Evolutionary conservation across 2,797 vertebrate genomes (phyloP).

Genomic region (Chelon labrosus): DNA sequence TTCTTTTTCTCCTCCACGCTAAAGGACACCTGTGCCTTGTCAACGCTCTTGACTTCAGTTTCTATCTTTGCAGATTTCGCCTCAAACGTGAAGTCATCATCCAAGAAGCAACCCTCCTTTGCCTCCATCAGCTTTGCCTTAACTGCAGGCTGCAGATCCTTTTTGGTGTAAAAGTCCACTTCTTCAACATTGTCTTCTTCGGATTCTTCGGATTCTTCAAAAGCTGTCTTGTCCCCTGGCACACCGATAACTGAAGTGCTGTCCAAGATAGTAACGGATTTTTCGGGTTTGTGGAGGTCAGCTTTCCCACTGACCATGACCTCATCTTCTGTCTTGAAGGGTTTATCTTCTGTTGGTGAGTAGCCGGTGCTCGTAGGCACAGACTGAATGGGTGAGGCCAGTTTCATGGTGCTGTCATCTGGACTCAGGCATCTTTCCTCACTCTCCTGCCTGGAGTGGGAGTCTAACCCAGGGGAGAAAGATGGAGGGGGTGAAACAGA

Average conservation of each 20-base stretch:
- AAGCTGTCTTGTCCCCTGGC: constrained; percentile 65
- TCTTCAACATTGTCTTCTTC: constrained; percentile 77
- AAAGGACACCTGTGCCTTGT: constrained; percentile 62
- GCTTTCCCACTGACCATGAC: constrained; percentile 38
- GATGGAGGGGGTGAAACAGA: constrained; percentile 68
- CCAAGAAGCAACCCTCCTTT: constrained; percentile 93
- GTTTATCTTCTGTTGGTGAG: constrained; percentile 94
- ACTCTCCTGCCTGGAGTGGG: constrained; percentile 84
- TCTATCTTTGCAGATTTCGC: constrained; percentile 71
- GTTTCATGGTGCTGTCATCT: constrained; percentile 96
- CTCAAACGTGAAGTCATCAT: constrained; percentile 87
- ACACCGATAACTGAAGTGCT: constrained; percentile 65
- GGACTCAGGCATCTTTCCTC: constrained; percentile 95
- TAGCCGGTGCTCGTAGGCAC: constrained; percentile 94
- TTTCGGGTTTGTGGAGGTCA: constrained; percentile 68
- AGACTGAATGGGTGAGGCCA: constrained; percentile 94
- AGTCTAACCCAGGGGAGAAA: constrained; percentile 73
- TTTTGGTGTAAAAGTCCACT: constrained; percentile 73
- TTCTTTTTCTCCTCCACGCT: constrained; percentile 64
- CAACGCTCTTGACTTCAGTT: constrained; percentile 50
- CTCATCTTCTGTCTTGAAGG: constrained; percentile 78
- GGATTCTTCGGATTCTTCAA: constrained; percentile 82
- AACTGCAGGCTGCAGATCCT: constrained; percentile 77
- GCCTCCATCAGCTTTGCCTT: constrained; percentile 90
- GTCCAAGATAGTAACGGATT: constrained; percentile 68